These are phyloP conservation scores for Conus betulinus DNA, from an alignment of 1,140 invertebrate genomes.

Conservation along the genomic window DNA sequence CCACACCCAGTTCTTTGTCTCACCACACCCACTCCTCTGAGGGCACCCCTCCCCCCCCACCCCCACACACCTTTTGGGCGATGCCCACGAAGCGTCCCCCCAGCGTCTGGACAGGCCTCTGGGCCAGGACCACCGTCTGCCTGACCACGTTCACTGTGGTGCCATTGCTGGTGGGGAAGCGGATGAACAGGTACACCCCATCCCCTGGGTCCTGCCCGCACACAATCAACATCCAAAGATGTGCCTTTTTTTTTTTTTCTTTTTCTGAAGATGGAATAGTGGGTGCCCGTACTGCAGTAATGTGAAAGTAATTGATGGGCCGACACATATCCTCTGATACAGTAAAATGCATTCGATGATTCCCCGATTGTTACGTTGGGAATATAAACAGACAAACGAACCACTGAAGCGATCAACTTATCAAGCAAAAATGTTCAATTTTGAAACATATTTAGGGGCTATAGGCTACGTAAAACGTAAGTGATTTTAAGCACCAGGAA, in stretches of 20 bases:
- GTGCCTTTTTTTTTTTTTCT: not conserved
- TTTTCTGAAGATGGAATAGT: not conserved
- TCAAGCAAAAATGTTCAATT: no score
- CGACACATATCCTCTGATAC: no score
- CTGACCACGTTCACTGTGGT: constrained; percentile 31
- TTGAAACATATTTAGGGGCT: no score
- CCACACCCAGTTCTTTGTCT: not conserved
- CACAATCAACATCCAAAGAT: not conserved
- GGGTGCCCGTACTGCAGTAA: not conserved
- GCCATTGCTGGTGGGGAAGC: constrained; percentile 35
- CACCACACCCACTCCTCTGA: not conserved
- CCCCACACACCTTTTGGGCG: not conserved
- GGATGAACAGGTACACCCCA: constrained; percentile 39
- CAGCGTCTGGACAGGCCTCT: constrained; percentile 29
- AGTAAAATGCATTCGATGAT: no score
- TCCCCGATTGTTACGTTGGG: no score
- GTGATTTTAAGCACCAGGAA: no score
- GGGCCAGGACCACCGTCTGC: constrained; percentile 41
- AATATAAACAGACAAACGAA: no score
- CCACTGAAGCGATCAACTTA: no score
- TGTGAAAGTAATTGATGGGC: not conserved
- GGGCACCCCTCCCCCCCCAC: not conserved
- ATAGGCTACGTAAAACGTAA: no score
- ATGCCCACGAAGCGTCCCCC: constrained; percentile 36
- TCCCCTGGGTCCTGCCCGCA: not conserved